Percentiles rank a stretch among this genome's conserved stretches.
Evolutionary conservation across 2,888 invertebrate genomes (phyloP).

Genomic region (Drosophila aldrichi): DNA sequence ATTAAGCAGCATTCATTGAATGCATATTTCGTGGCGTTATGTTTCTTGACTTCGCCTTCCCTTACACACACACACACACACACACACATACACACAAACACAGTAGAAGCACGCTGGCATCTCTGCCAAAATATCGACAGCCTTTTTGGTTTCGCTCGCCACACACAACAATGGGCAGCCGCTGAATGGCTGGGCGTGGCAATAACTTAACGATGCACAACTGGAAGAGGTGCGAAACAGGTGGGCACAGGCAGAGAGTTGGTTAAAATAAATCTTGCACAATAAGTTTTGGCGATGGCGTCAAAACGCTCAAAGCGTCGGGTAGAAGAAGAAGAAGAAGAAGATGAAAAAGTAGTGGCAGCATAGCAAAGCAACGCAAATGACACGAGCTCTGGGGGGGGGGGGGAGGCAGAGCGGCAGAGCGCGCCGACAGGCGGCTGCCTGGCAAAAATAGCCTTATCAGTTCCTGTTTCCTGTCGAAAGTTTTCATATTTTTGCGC

Average conservation of each 20-base stretch:
- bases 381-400: slow-evolving; percentile 52
- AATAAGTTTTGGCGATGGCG: slow-evolving; percentile 67
- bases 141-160: slow-evolving; percentile 14
- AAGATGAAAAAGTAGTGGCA: not conserved
- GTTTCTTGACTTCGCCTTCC: too few species aligned
- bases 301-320: slow-evolving; percentile 53
- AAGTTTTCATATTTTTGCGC: slow-evolving; percentile 84
- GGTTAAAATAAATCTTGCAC: slow-evolving; percentile 72
- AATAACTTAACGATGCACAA: slow-evolving; percentile 70
- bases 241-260: slow-evolving; percentile 11
- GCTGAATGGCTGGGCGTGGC: slow-evolving; percentile 50
- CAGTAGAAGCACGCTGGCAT: slow-evolving; percentile 21
- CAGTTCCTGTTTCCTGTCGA: slow-evolving; percentile 85
- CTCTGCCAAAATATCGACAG: not conserved
- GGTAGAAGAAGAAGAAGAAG: slow-evolving; percentile 1
- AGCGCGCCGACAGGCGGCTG: slow-evolving; percentile 57
- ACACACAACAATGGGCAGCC: slow-evolving; percentile 35
- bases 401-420: not conserved
- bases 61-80: too few species aligned
- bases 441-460: slow-evolving; percentile 84
- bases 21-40: too few species aligned
- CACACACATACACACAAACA: too few species aligned
- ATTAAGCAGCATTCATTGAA: too few species aligned
- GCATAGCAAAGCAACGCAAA: slow-evolving; percentile 47
- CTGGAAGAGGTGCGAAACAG: slow-evolving; percentile 29